phyloP scores from a whole-genome alignment of 2,113 vertebrate genomes.

The Gymnocephalus cernua region DNA sequence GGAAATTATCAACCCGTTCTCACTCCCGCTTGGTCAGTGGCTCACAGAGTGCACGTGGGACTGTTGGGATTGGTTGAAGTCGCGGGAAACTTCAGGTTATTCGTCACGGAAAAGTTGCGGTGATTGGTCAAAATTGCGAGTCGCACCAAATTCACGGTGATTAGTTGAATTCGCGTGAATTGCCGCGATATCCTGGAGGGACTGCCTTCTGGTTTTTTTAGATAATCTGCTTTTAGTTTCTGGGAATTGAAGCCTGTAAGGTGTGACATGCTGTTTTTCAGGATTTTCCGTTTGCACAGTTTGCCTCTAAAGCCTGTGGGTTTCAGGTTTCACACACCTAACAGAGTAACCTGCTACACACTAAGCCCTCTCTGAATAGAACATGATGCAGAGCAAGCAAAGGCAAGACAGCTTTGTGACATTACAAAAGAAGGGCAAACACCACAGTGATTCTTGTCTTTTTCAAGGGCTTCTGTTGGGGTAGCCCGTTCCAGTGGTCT shows the following conservation, averaged over 20 bases:
- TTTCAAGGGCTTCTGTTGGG: slow-evolving; percentile 55
- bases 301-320: slow-evolving; percentile 28
- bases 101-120: no score
- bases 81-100: no score
- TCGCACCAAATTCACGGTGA: no score
- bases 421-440: slow-evolving; percentile 67
- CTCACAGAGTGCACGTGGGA: no score
- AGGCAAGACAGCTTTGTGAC: slow-evolving; percentile 46
- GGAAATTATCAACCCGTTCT: no score
- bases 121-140: no score
- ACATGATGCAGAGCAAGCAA: slow-evolving; percentile 31
- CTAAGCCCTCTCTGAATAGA: slow-evolving; percentile 63
- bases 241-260: slow-evolving; percentile 10
- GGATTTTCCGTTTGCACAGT: slow-evolving; percentile 43
- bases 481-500: slow-evolving; percentile 44
- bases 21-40: no score
- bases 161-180: no score
- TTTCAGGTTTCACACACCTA: slow-evolving; percentile 59
- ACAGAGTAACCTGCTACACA: slow-evolving; percentile 52
- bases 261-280: slow-evolving; percentile 56
- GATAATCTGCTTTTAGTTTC: slow-evolving; percentile 17
- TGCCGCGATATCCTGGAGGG: no score
- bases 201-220: neutral
- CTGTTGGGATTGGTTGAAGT: no score
- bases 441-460: slow-evolving; percentile 39